These are phyloP conservation scores for Xestia rhomboidea DNA, from an alignment of 2,888 invertebrate genomes.

Conservation along the genomic window DNA sequence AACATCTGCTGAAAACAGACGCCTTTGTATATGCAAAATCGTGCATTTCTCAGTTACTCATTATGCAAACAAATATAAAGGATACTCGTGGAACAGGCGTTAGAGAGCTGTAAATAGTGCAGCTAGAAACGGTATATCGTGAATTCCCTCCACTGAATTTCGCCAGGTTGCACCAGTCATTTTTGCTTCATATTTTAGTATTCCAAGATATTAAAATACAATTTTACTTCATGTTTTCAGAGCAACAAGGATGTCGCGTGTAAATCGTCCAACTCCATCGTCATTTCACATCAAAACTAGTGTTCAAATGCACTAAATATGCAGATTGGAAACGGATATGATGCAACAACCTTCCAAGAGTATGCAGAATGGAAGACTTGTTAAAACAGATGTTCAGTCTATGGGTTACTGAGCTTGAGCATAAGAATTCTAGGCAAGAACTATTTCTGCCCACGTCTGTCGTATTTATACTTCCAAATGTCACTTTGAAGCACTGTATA, in stretches of 20 bases:
- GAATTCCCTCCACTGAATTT: constrained; percentile 18
- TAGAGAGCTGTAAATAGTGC: constrained; percentile 11
- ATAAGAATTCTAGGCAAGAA: constrained; percentile 38
- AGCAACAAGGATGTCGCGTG: constrained; percentile 28
- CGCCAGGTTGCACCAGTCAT: constrained; percentile 30
- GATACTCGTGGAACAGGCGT: constrained; percentile 24
- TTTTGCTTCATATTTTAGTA: constrained; percentile 21
- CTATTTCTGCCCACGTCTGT: constrained; percentile 38
- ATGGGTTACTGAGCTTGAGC: constrained; percentile 12
- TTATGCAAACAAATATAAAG: constrained; percentile 43
- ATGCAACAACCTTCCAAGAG: constrained; percentile 27
- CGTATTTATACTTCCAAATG: constrained; percentile 49
- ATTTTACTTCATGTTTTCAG: constrained; percentile 42
- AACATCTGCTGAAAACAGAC: constrained; percentile 50
- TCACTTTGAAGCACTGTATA: constrained; percentile 37
- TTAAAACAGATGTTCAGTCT: constrained; percentile 49
- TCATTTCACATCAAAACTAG: constrained; percentile 15
- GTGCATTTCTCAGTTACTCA: constrained; percentile 47
- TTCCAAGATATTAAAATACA: constrained; percentile 20
- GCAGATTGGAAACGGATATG: constrained; percentile 20
- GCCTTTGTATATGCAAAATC: constrained; percentile 28
- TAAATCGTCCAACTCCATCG: constrained; percentile 8
- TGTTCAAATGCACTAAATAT: constrained; percentile 20
- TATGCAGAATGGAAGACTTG: constrained; percentile 9
- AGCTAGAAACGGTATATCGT: constrained; percentile 5